Evolutionary conservation across 2,888 invertebrate species (phyloP), one percentile per base, ranked within the genome.

Genomic region (Chrysolina americana): DNA sequence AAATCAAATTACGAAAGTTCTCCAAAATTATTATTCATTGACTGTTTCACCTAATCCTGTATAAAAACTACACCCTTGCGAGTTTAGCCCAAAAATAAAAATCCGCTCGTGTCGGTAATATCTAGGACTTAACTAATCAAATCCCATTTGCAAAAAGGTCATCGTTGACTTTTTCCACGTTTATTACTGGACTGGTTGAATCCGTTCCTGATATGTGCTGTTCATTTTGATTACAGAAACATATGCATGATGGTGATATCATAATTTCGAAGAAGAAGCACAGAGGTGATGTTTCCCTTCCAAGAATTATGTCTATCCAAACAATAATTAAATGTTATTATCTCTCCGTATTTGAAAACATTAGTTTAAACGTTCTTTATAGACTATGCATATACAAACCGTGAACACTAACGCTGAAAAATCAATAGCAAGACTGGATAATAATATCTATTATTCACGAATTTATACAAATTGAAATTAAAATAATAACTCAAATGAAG

Each of bases 281-380:
- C 19, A 19, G 19, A n/a, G 50, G 50, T 19, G 50, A 50, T 50
- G 19, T 50, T 50, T 19, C 19, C 19, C 50, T n/a, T 17, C 50
- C 50, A 50, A 50, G 9, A 50, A 17, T 50, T 15, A 6, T 13
- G 44, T 44, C 44, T 44, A 44, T 44, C 11, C 44, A 44, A 50
- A 50, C 50, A 50, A 9, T 50, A 50, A 50, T 50, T 50, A 9
- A 50, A 50, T 50, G 50, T 50, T 19, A 50, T 50, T 50, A 50
- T 50, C 50, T 19, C n/a, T 4, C 1, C 50, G 2, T 47, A n/a
- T n/a, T 15, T 47, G 0, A 47, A 47, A 47, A 4, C 47, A 47
- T 4, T 44, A 15, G 44, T 44, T 44, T 44, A 44, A 44, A 44
- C 13, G 15, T 44, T 44, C 44, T 4, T 44, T 5, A 15, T 44